These are phyloP conservation scores for Pycnomerus fuliginosus DNA, from an alignment of 2,888 invertebrate genomes.

Conservation along the genomic window DNA sequence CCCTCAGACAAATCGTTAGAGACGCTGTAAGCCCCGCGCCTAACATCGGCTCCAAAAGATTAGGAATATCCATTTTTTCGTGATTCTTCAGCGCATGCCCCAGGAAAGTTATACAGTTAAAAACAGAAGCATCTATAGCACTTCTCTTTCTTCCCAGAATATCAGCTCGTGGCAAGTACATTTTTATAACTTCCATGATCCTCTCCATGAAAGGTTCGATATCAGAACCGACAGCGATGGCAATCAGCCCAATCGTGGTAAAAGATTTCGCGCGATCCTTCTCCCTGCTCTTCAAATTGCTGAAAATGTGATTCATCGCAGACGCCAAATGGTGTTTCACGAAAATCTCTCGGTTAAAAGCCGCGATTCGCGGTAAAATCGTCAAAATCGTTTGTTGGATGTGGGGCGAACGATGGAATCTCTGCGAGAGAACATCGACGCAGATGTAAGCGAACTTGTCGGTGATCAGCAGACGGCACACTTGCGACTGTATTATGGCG, in stretches of 20 bases:
- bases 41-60: conserved; percentile 88
- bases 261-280: conserved; percentile 87
- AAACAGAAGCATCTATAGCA: conserved; percentile 83
- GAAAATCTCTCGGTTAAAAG: conserved; percentile 85
- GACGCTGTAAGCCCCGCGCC: conserved; percentile 88
- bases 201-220: conserved; percentile 77
- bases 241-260: conserved; percentile 84
- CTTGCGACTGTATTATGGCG: conserved; percentile 79
- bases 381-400: conserved; percentile 86
- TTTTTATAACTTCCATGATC: conserved; percentile 74
- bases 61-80: conserved; percentile 75
- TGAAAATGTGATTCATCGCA: conserved; percentile 76
- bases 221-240: conserved; percentile 82
- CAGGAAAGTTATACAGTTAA: conserved; percentile 89
- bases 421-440: conserved; percentile 75
- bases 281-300: conserved; percentile 75
- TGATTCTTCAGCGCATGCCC: conserved; percentile 80
- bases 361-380: conserved; percentile 87
- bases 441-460: conserved; percentile 84
- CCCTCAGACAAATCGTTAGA: conserved; percentile 86
- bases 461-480: conserved; percentile 77
- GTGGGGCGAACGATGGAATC: conserved; percentile 57
- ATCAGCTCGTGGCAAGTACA: conserved; percentile 54
- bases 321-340: conserved; percentile 70
- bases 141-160: conserved; percentile 48